These are phyloP conservation scores for Lucilia sericata DNA, from an alignment of 1,140 invertebrate species.

Conservation along the genomic window DNA sequence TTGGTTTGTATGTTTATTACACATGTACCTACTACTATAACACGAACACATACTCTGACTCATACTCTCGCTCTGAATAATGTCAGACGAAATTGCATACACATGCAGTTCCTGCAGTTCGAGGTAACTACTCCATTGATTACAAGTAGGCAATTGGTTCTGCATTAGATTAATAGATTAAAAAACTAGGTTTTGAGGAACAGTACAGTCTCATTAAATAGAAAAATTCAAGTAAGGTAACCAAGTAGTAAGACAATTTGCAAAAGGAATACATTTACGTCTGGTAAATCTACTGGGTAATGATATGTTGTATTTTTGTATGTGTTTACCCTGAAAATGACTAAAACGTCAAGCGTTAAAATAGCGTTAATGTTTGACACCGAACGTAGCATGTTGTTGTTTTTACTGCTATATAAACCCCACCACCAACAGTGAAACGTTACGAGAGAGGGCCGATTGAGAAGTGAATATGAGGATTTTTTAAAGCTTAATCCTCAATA, in stretches of 20 bases:
- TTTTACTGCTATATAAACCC: not conserved
- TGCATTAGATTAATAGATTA: too few relatives aligned
- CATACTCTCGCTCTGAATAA: not conserved
- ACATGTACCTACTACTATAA: too few relatives aligned
- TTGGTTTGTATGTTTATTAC: conserved; percentile 7
- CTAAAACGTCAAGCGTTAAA: conserved; percentile 42
- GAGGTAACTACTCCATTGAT: too few relatives aligned
- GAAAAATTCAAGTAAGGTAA: too few relatives aligned
- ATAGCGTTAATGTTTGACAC: conserved; percentile 43
- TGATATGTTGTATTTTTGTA: not conserved
- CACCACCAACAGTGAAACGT: not conserved
- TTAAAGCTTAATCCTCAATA: not conserved
- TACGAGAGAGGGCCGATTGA: not conserved
- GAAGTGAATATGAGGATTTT: not conserved
- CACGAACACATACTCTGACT: not conserved
- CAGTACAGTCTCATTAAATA: too few relatives aligned
- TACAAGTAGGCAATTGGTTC: too few relatives aligned
- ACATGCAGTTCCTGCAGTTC: not conserved
- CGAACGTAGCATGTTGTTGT: conserved; percentile 35
- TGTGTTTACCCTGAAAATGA: conserved; percentile 32
- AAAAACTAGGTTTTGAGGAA: too few relatives aligned
- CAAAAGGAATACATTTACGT: too few relatives aligned
- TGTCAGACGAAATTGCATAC: not conserved
- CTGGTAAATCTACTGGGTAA: too few relatives aligned
- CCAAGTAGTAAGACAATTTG: too few relatives aligned